phyloP scores from a whole-genome alignment of 1,140 invertebrate genomes.

The Apis laboriosa region DNA sequence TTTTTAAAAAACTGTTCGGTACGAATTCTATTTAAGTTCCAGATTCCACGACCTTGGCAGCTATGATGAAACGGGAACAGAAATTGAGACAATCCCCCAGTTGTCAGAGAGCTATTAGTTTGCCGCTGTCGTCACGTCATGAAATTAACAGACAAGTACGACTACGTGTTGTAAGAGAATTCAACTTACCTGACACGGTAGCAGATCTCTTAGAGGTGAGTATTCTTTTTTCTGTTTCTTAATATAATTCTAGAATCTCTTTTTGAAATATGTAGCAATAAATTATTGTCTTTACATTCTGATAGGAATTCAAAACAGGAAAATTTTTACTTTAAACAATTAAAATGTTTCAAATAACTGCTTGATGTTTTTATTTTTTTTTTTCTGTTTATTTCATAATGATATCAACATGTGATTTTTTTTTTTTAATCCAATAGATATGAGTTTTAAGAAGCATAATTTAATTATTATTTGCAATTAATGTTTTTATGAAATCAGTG shows the following conservation, averaged over 20 bases:
- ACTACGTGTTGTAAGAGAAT: constrained; percentile 94
- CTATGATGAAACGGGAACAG: constrained; percentile 92
- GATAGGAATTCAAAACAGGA: not conserved
- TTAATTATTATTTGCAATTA: not conserved
- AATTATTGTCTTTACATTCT: not conserved
- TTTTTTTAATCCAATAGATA: not conserved
- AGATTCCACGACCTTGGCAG: constrained; percentile 87
- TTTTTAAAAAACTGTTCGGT: not conserved
- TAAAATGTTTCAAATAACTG: not conserved
- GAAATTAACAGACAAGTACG: constrained; percentile 91
- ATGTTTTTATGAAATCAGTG: not conserved
- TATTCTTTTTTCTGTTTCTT: constrained; percentile 37
- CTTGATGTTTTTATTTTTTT: not conserved
- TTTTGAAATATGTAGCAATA: not conserved
- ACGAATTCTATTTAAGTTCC: constrained; percentile 81
- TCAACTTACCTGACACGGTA: constrained; percentile 95
- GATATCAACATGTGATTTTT: not conserved
- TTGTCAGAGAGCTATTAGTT: constrained; percentile 88
- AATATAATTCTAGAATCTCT: not conserved
- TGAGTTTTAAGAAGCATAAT: not conserved
- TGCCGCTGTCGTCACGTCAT: constrained; percentile 88
- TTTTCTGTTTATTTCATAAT: not conserved
- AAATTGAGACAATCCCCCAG: constrained; percentile 91
- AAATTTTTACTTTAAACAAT: not conserved
- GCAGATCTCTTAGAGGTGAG: constrained; percentile 90